phyloP scores from a whole-genome alignment of 2,888 invertebrate species.

The Odontocolon sp. region DNA sequence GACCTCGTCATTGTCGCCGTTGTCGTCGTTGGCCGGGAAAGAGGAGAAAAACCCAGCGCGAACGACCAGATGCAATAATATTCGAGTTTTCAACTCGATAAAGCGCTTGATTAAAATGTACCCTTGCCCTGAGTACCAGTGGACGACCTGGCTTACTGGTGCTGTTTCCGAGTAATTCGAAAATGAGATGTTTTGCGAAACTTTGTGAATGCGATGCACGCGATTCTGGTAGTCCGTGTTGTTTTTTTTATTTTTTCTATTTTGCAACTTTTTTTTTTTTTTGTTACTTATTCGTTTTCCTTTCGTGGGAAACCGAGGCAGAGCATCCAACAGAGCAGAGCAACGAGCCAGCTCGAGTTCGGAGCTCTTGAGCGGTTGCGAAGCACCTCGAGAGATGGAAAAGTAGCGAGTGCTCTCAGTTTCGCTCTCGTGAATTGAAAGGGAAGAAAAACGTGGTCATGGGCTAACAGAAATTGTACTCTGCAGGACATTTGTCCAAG shows the following conservation, averaged over 20 bases:
- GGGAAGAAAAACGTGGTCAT: not conserved
- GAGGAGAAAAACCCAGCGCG: conserved; percentile 41
- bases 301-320: not conserved
- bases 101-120: conserved; percentile 74
- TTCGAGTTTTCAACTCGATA: conserved; percentile 75
- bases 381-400: conserved; percentile 7
- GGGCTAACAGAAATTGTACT: conserved; percentile 15
- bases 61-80: conserved; percentile 65
- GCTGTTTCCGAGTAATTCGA: conserved; percentile 67
- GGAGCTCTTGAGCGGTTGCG: conserved; percentile 2
- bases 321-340: not conserved
- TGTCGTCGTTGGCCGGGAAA: not conserved
- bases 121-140: conserved; percentile 43
- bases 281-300: not conserved
- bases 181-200: conserved; percentile 72
- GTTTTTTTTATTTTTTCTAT: conserved; percentile 15
- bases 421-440: conserved; percentile 1
- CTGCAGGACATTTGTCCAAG: conserved; percentile 18
- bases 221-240: not conserved
- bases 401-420: not conserved
- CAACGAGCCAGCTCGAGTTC: not conserved
- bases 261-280: too few relatives aligned
- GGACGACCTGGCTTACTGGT: not conserved
- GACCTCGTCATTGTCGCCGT: conserved; percentile 2
- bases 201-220: conserved; percentile 68